A percentile compares a stretch with the other conserved stretches of the same genome.
Evolutionary conservation across 2,797 vertebrate species (phyloP).

Genomic region (Cephalopachus bancanus): DNA sequence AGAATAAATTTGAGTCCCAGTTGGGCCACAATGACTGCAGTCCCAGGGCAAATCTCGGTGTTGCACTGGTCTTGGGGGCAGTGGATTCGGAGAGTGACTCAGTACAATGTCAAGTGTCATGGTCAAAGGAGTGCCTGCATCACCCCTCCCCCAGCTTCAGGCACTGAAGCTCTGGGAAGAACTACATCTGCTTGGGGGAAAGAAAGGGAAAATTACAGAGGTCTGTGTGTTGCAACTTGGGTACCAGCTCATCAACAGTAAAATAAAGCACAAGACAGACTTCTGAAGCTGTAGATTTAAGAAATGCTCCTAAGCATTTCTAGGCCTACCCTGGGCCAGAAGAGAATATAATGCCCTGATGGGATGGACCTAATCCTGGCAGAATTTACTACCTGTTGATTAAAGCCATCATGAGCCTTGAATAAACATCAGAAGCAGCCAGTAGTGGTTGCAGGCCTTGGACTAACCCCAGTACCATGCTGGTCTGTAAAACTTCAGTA

Average conservation of each 20-base stretch:
- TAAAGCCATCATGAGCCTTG: background rate
- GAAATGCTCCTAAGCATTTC: background rate
- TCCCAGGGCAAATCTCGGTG: background rate
- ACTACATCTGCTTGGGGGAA: background rate
- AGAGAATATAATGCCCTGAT: background rate
- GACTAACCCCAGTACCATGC: background rate
- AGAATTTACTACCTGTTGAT: background rate
- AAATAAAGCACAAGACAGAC: background rate
- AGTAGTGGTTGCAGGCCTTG: background rate
- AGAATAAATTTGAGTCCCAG: background rate
- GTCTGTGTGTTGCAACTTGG: background rate
- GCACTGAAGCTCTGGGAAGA: background rate
- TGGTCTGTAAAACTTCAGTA: background rate
- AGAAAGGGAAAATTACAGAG: background rate
- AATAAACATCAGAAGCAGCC: background rate
- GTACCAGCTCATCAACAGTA: background rate
- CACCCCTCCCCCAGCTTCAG: background rate
- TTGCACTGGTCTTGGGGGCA: background rate
- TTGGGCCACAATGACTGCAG: background rate
- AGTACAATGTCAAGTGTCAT: background rate
- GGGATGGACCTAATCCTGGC: background rate
- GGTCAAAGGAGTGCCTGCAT: background rate
- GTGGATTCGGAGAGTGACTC: background rate
- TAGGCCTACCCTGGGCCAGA: background rate
- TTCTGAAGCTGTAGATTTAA: background rate